Evolutionary conservation across 23 tunicate species (phyloP), one percentile per base, ranked within the genome.

Genomic region (Ciona savignyi): DNA sequence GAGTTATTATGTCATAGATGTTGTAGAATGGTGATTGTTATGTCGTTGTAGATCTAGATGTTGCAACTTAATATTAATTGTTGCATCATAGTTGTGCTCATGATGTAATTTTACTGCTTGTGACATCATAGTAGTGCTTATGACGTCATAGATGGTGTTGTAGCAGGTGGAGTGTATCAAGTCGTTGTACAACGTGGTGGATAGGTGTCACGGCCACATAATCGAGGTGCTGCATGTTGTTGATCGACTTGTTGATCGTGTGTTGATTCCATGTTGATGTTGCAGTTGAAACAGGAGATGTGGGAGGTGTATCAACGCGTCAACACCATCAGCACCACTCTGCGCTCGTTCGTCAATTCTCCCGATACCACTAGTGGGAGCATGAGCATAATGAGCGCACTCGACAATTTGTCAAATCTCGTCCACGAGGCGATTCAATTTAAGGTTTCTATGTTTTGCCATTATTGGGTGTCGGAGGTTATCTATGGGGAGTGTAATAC

Each of bases 251-350:
- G 15, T 42, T 42, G n/a, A n/a, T n/a, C n/a, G 65, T 20, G 3
- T 20, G 9, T 23, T 35, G 63, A 20, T 9, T 4, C n/a, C n/a
- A 4, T 68, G 9, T 23, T 60, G 73, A 56, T 30, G 19, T 72
- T 42, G 28, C 62, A 85, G 91, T 32, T 78, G 22, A 85, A 85
- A 63, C 91, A 85, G 66, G 84, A 85, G 3, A 72, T 85, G 83
- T 85, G 79, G 83, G 83, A 78, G 33, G 28, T 70, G 0, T 78
- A 85, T 70, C 91, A 85, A 60, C 69, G 79, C 0, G 27, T 85
- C 3, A 74, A 65, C 30, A 78, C 91, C 0, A 48, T 67, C 23
- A 33, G 79, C 34, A 72, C 79, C 0, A 22, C 49, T 19, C 69
- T 85, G 3, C 83, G 84, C 6, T 61, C 75, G 20, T 78, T 64